Evolutionary conservation across 2,888 invertebrate species (phyloP), one percentile per base, ranked within the genome.

Genomic region (Gnatocerus cornutus): DNA sequence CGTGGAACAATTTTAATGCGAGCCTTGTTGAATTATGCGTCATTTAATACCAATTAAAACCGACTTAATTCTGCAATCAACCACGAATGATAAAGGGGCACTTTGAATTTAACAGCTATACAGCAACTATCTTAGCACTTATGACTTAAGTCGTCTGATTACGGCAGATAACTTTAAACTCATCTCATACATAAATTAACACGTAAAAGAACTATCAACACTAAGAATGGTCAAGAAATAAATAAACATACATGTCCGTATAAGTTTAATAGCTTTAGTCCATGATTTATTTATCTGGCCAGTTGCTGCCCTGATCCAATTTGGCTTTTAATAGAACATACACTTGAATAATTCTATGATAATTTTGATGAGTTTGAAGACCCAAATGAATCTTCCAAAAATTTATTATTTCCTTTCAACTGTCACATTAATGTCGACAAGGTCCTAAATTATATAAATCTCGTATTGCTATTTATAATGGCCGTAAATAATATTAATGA

Each of bases 351-450:
- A 56, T 56, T 56, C 41, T 13, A 14, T 8, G 53, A 37, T 56
- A 41, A 50, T 41, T 55, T 21, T 21, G 41, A 43, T 56, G 41
- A 56, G 8, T 43, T 56, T 41, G 16, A 12, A 9, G 13, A 55
- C 12, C 27, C 41, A 41, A 56, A 56, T 21, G 39, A 41, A 33
- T 12, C 12, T 59, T 46, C 46, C 14, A 50, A 50, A 52, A 62
- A 62, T 62, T 62, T 62, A 62, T 46, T 41, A 52, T 62, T 62
- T 62, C 62, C 62, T 50, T 62, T 21, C 52, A 62, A 52, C 39
- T 62, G 62, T 62, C 62, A 62, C 41, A 52, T 62, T 62, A 41
- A 62, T 9, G 50, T 62, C 62, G 52, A 27, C 41, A 37, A 52
- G 50, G 21, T 41, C 50, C 29, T 46, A 59, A 62, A 50, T 52